These are phyloP conservation scores for Hetaerina titia DNA, from an alignment of 2,888 invertebrate species.

Conservation along the genomic window DNA sequence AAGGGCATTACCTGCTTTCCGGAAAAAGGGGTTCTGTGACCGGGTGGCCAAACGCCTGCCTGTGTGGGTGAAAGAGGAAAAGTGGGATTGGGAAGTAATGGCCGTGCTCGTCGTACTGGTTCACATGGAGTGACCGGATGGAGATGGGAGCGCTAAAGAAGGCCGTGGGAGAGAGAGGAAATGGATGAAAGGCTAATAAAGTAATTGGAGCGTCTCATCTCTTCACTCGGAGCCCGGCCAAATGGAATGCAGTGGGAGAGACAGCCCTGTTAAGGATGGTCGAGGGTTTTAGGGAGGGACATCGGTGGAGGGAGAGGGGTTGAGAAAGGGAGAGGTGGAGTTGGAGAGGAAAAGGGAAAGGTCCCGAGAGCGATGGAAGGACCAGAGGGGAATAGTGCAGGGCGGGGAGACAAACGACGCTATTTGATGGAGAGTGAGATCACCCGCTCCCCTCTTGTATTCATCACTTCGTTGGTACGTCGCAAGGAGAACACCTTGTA, in stretches of 20 bases:
- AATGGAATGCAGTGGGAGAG: background rate
- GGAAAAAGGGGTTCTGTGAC: no score
- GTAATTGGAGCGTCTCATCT: conserved; percentile 28
- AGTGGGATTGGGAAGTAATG: no score
- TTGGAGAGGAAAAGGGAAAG: background rate
- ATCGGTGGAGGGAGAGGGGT: background rate
- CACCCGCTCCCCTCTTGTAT: background rate
- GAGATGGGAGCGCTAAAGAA: background rate
- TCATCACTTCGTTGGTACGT: background rate
- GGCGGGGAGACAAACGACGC: conserved; percentile 12
- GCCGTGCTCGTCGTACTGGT: no score
- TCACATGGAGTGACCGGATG: background rate
- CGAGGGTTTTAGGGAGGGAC: background rate
- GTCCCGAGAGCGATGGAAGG: background rate
- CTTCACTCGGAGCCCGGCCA: background rate
- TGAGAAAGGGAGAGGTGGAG: background rate
- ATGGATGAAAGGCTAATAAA: background rate
- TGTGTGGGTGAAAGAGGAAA: no score
- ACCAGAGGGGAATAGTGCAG: background rate
- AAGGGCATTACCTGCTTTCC: no score
- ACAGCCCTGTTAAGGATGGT: no score
- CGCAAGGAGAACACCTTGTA: background rate
- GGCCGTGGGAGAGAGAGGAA: background rate
- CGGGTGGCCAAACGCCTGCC: no score
- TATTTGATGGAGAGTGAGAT: conserved; percentile 30